Conservation (phyloP, 2,113 vertebrate species). For the Dromaius novaehollandiae region DNA sequence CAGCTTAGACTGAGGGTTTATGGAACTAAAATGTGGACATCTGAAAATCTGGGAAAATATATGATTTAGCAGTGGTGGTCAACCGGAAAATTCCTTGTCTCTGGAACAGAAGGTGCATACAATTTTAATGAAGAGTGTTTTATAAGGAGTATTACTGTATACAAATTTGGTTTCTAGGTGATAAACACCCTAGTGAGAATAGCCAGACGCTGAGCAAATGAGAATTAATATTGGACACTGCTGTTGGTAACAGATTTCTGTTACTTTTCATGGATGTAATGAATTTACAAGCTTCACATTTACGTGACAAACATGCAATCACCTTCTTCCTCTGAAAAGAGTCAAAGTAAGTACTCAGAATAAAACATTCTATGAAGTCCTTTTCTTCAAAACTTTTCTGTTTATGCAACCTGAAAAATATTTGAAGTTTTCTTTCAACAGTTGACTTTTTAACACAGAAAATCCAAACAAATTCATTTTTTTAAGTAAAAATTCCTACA, state of each 20-base stretch:
- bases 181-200: slow-evolving; percentile 17
- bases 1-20: not conserved
- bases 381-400: not conserved
- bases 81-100: not conserved
- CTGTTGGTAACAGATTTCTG: slow-evolving; percentile 17
- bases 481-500: not conserved
- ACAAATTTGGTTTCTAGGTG: not conserved
- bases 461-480: not conserved
- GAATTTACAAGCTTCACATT: not conserved
- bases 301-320: not conserved
- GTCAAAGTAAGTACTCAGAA: not conserved
- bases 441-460: not conserved
- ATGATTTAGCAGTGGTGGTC: not conserved
- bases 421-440: not conserved
- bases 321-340: not conserved
- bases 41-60: not conserved
- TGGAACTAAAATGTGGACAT: not conserved
- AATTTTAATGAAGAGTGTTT: not conserved
- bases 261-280: not conserved
- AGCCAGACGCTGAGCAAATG: slow-evolving; percentile 1
- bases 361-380: not conserved
- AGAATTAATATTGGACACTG: not conserved
- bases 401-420: not conserved
- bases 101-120: not conserved
- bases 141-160: not conserved